A percentile compares a stretch with the other conserved stretches of the same genome.
Evolutionary conservation across 2,797 vertebrate species (phyloP).

Genomic region (Cyprinodon diabolis): DNA sequence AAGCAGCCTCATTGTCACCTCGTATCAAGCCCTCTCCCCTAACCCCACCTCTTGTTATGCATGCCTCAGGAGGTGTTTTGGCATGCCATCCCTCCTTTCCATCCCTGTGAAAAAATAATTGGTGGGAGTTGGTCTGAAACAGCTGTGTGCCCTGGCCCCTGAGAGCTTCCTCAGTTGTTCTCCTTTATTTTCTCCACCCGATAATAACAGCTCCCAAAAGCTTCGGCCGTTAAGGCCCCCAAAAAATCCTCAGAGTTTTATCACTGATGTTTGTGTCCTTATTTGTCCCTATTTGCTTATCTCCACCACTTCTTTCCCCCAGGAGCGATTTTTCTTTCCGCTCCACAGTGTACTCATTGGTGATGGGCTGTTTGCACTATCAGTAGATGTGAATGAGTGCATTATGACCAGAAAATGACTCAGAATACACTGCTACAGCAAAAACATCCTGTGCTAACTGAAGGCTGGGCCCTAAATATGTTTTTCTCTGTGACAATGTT

Average conservation of each 20-base stretch:
- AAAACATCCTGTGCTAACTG: slow-evolving; percentile 24
- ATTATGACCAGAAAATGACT: slow-evolving; percentile 19
- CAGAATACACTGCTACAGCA: slow-evolving; percentile 3
- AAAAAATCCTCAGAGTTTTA: slow-evolving; percentile 32
- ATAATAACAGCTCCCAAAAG: slow-evolving; percentile 67
- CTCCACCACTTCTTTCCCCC: slow-evolving; percentile 21
- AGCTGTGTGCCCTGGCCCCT: slow-evolving; percentile 66
- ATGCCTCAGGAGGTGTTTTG: slow-evolving; percentile 63
- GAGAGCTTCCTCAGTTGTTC: slow-evolving; percentile 51
- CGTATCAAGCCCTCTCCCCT: slow-evolving; percentile 31
- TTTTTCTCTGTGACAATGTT: slow-evolving; percentile 21
- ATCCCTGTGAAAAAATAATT: slow-evolving; percentile 58
- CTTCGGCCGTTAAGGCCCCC: slow-evolving; percentile 16
- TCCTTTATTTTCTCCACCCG: slow-evolving; percentile 59
- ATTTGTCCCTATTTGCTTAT: slow-evolving; percentile 53
- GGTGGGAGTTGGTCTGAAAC: slow-evolving; percentile 63
- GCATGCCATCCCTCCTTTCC: slow-evolving; percentile 59
- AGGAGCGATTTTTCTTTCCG: slow-evolving; percentile 25
- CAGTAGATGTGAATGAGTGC: slow-evolving; percentile 23
- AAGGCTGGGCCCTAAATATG: slow-evolving; percentile 13
- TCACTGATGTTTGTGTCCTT: slow-evolving; percentile 36
- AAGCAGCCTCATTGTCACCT: slow-evolving; percentile 71
- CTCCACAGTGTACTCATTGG: slow-evolving; percentile 9
- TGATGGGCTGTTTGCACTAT: slow-evolving; percentile 35
- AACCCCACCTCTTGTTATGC: slow-evolving; percentile 50